Conservation (phyloP, 2,797 vertebrate genomes). For the Glyptemys insculpta region DNA sequence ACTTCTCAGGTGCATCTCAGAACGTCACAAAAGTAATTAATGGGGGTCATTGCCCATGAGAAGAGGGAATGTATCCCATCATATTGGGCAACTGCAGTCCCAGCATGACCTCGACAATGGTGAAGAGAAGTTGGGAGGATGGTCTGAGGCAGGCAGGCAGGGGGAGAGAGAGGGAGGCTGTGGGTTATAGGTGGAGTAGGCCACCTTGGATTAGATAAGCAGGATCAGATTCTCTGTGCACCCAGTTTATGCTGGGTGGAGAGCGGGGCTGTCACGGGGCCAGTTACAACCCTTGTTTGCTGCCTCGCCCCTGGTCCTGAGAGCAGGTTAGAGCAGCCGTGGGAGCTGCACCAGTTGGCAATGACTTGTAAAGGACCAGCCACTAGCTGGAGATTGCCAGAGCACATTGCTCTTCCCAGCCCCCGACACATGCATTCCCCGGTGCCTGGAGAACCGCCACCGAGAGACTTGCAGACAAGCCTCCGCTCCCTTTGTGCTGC, state of each 20-base stretch:
- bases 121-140: not conserved
- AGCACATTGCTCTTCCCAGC: not conserved
- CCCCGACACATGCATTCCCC: not conserved
- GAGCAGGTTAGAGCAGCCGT: not conserved
- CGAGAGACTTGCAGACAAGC: not conserved
- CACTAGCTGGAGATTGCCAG: not conserved
- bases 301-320: not conserved
- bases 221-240: not conserved
- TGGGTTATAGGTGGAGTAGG: not conserved
- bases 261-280: not conserved
- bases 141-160: not conserved
- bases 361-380: not conserved
- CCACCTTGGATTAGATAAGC: not conserved
- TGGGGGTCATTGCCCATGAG: not conserved
- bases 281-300: not conserved
- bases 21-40: not conserved
- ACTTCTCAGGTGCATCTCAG: not conserved
- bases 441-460: not conserved
- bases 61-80: not conserved
- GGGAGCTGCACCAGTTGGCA: not conserved
- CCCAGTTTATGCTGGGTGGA: not conserved
- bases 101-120: not conserved
- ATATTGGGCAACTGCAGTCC: not conserved
- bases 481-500: accelerated
- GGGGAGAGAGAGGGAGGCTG: not conserved